Percentiles rank a stretch among this genome's conserved stretches.
phyloP scores from a whole-genome alignment of 2,113 vertebrate genomes.

The Psilopsiagon aymara region DNA sequence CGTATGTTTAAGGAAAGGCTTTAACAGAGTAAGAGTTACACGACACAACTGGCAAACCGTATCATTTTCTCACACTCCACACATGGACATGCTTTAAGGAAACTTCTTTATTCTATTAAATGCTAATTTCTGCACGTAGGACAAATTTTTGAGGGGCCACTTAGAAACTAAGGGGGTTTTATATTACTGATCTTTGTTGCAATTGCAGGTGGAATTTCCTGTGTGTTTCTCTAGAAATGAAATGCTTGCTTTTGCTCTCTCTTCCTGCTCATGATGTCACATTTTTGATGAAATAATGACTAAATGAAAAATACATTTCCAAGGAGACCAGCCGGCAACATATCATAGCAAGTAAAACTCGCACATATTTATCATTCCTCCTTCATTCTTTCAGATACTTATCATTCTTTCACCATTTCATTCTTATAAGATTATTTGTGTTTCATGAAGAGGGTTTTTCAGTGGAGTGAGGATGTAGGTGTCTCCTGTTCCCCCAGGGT shows the following conservation, averaged over 20 bases:
- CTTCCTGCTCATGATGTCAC: not conserved
- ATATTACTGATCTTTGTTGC: not conserved
- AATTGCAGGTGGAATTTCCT: not conserved
- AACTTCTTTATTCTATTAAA: not conserved
- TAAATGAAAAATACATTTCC: not conserved
- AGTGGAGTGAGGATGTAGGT: not conserved
- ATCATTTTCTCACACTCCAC: not conserved
- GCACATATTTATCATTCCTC: not conserved
- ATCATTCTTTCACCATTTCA: not conserved
- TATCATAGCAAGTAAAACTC: not conserved
- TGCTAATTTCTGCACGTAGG: not conserved
- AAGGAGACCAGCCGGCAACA: not conserved
- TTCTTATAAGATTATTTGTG: not conserved
- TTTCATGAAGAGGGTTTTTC: not conserved
- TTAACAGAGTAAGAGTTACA: not conserved
- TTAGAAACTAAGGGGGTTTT: not conserved
- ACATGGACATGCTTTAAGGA: not conserved
- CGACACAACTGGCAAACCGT: not conserved
- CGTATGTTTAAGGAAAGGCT: not conserved
- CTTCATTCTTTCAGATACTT: not conserved
- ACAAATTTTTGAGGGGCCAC: not conserved
- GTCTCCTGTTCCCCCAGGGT: not conserved
- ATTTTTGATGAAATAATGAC: not conserved
- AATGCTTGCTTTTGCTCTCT: rapidly evolving
- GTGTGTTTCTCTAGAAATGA: not conserved